Percentiles rank a stretch among this genome's conserved stretches.
Evolutionary conservation across 2,888 invertebrate species (phyloP).

Genomic region (Busseola fusca): DNA sequence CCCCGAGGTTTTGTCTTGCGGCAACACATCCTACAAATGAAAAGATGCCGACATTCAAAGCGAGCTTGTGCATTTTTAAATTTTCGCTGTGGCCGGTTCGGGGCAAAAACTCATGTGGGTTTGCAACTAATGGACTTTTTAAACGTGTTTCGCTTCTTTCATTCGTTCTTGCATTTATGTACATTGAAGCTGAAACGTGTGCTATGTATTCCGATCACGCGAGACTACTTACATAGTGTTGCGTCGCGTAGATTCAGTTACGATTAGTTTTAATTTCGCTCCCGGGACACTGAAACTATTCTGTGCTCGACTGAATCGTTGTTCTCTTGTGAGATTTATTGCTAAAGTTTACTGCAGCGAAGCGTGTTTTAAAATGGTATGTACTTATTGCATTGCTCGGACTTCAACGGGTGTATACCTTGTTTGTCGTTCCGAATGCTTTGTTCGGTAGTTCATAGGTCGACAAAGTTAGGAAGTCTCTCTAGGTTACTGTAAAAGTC

Average conservation of each 20-base stretch:
- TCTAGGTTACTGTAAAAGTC: not conserved
- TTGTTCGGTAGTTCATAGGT: constrained; percentile 1
- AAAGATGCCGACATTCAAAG: constrained; percentile 83
- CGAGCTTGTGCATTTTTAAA: constrained; percentile 82
- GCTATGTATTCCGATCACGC: constrained; percentile 71
- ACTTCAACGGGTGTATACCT: constrained; percentile 20
- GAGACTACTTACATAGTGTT: constrained; percentile 64
- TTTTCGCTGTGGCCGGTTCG: constrained; percentile 70
- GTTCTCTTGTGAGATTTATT: constrained; percentile 67
- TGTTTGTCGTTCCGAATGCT: not conserved
- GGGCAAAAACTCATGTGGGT: constrained; percentile 67
- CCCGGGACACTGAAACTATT: constrained; percentile 69
- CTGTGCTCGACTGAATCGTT: constrained; percentile 53
- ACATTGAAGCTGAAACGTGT: constrained; percentile 53
- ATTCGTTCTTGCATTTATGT: constrained; percentile 56
- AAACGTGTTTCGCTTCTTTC: constrained; percentile 68
- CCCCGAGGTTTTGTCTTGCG: constrained; percentile 86
- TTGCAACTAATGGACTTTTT: constrained; percentile 75
- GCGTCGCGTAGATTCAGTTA: constrained; percentile 63
- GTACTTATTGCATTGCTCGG: constrained; percentile 48
- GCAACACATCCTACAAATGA: constrained; percentile 83
- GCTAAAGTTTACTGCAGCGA: constrained; percentile 62
- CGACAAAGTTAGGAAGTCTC: not conserved
- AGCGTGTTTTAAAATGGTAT: constrained; percentile 54
- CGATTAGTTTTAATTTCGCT: constrained; percentile 77